A percentile compares a stretch with the other conserved stretches of the same genome.
Evolutionary conservation across 2,888 invertebrate species (phyloP).

Genomic region (Hoplodrina blanda): DNA sequence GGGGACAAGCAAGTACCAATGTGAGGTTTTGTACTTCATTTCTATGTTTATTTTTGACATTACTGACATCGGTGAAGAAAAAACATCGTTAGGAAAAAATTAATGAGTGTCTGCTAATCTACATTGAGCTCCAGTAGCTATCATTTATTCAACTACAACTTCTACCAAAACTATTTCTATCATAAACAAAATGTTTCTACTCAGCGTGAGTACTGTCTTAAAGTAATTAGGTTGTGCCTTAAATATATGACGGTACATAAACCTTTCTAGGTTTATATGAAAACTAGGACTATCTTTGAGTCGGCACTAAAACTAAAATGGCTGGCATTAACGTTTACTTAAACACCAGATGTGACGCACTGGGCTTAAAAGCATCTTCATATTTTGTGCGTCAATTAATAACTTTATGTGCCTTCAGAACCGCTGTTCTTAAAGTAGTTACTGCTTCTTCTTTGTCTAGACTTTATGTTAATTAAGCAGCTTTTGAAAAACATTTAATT

Average conservation of each 20-base stretch:
- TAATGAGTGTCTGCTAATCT: no score
- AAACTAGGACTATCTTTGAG: slow-evolving; percentile 7
- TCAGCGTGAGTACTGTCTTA: background rate
- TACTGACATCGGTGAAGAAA: no score
- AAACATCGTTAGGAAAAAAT: no score
- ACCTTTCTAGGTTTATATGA: slow-evolving; percentile 14
- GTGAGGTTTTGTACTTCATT: no score
- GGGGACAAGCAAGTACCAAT: no score
- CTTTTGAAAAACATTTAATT: no score
- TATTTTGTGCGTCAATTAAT: slow-evolving; percentile 1
- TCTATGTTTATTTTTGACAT: no score
- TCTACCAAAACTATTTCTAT: background rate
- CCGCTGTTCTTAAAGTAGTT: background rate
- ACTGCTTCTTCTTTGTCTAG: no score
- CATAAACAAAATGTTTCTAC: background rate
- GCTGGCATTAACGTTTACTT: slow-evolving; percentile 11
- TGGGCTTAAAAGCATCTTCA: slow-evolving; percentile 1
- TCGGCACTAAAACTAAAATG: slow-evolving; percentile 29
- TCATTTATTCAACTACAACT: no score
- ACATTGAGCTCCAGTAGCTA: no score
- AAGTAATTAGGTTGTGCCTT: slow-evolving; percentile 17
- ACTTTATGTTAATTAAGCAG: no score
- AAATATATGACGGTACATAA: slow-evolving; percentile 32
- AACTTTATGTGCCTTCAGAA: background rate
- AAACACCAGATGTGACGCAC: slow-evolving; percentile 1